Evolutionary conservation across 2,888 invertebrate species (phyloP).

Genomic region (Leptopterna dolabrata): DNA sequence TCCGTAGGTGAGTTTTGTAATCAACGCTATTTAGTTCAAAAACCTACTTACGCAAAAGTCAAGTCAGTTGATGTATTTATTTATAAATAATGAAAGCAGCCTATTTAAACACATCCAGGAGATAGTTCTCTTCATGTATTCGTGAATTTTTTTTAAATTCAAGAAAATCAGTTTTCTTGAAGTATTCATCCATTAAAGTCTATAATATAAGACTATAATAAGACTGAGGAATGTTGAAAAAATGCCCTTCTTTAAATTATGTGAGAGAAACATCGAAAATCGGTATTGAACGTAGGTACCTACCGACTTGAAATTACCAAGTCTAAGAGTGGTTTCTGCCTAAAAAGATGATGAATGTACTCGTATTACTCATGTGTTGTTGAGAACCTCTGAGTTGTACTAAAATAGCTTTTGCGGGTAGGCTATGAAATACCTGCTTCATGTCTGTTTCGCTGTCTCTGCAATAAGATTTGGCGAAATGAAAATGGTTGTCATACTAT

Average conservation of each 20-base stretch:
- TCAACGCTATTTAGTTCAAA: neutral
- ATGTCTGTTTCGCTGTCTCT: neutral
- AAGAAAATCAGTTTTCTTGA: no score
- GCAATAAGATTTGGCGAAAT: no score
- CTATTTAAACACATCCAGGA: no score
- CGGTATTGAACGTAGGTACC: neutral
- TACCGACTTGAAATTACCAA: neutral
- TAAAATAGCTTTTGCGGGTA: neutral
- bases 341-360: no score
- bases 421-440: neutral
- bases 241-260: neutral
- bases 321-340: neutral
- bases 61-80: no score
- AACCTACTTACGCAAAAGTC: no score
- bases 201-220: neutral
- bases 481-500: no score
- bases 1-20: neutral
- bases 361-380: no score
- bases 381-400: neutral
- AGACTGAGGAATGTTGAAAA: neutral
- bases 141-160: no score
- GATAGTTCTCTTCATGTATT: no score
- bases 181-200: neutral
- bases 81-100: no score
- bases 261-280: neutral